These are phyloP conservation scores for Pteronotus mesoamericanus DNA, from an alignment of 2,797 vertebrate genomes.

Conservation along the genomic window DNA sequence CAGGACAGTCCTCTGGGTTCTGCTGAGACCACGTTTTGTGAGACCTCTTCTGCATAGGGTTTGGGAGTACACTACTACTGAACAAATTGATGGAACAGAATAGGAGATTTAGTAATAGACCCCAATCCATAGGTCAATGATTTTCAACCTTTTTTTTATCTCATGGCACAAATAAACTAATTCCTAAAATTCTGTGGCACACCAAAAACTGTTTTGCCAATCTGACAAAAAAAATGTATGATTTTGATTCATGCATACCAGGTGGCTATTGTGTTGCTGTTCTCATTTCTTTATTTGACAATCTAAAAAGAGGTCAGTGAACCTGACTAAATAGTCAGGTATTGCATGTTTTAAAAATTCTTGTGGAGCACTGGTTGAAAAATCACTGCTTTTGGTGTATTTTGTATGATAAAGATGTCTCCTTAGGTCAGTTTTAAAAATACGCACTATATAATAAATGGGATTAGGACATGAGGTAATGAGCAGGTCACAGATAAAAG, in stretches of 20 bases:
- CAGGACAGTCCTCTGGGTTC: background rate
- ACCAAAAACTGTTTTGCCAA: background rate
- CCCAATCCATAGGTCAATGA: background rate
- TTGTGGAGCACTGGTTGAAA: too few relatives aligned
- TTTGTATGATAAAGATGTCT: background rate
- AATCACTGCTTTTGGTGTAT: background rate
- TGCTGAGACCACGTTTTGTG: background rate
- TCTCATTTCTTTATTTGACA: too few relatives aligned
- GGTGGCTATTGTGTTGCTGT: too few relatives aligned
- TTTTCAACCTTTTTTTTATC: background rate
- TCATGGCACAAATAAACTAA: too few relatives aligned
- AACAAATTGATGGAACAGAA: background rate
- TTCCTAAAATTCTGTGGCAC: too few relatives aligned
- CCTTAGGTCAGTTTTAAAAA: background rate
- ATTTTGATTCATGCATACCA: too few relatives aligned
- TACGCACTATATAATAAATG: background rate
- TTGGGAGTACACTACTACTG: background rate
- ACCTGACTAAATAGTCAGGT: too few relatives aligned
- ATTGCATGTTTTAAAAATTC: too few relatives aligned
- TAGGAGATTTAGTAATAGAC: background rate
- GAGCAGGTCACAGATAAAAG: background rate
- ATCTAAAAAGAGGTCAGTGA: too few relatives aligned
- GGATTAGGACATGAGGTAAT: background rate
- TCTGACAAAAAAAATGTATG: background rate
- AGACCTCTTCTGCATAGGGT: background rate